Percentiles rank a stretch among this genome's conserved stretches.
These are phyloP conservation scores for Amphiprion clarkii DNA, from an alignment of 2,797 vertebrate genomes.

Conservation along the genomic window DNA sequence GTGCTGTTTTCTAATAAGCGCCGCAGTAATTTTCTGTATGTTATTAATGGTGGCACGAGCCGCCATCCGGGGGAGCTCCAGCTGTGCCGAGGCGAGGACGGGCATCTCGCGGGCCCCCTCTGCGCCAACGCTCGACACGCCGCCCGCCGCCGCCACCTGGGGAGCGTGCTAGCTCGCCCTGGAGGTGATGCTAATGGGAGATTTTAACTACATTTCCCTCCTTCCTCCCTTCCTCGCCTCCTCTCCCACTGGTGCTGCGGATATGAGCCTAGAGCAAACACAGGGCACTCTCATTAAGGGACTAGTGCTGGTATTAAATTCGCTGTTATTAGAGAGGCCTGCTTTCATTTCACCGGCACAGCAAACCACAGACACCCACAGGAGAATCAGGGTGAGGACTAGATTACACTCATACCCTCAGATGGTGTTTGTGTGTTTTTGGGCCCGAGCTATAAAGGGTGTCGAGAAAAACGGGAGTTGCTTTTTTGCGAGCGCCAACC, in stretches of 20 bases:
- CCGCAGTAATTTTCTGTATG: conserved; percentile 65
- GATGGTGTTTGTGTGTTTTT: conserved; percentile 58
- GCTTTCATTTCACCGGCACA: conserved; percentile 84
- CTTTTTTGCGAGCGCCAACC: conserved; percentile 36
- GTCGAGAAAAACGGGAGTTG: conserved; percentile 42
- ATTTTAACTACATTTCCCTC: conserved; percentile 81
- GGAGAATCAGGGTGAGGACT: conserved; percentile 74
- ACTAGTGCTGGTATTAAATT: conserved; percentile 83
- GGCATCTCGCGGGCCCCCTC: conserved; percentile 46
- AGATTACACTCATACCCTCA: conserved; percentile 70
- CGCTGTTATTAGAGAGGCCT: conserved; percentile 84
- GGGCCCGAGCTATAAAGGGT: conserved; percentile 38
- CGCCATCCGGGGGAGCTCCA: conserved; percentile 48
- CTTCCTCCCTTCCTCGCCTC: conserved; percentile 63
- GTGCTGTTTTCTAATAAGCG: conserved; percentile 78
- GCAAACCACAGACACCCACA: conserved; percentile 83
- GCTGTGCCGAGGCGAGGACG: conserved; percentile 65
- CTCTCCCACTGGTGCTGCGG: conserved; percentile 71
- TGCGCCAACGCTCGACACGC: conserved; percentile 28
- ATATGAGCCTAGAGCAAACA: conserved; percentile 85
- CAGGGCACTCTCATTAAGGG: conserved; percentile 84
- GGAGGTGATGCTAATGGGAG: conserved; percentile 82
- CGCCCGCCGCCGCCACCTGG: conserved; percentile 28
- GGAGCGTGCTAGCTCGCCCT: conserved; percentile 59
- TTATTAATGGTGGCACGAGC: conserved; percentile 69